These are phyloP conservation scores for Henricia sp. DNA, from an alignment of 53 echinoderm and acorn worm genomes.

Conservation along the genomic window DNA sequence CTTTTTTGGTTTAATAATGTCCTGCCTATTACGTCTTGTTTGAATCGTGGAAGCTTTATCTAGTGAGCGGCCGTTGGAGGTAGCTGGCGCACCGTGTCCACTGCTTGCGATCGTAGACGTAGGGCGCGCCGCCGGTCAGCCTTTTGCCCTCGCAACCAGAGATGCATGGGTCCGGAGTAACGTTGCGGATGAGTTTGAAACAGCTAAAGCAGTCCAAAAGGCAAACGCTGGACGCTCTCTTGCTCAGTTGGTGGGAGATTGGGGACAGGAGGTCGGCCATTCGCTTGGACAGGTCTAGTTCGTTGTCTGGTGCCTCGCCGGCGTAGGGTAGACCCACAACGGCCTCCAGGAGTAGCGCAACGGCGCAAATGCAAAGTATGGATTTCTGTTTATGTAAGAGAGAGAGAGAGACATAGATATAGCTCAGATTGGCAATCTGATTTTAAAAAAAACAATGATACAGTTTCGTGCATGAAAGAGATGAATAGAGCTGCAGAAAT, in stretches of 20 bases:
- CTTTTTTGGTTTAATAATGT: no score
- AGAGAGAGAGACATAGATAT: not conserved
- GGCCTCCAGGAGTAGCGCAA: conserved; percentile 33
- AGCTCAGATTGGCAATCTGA: no score
- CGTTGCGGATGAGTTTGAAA: conserved; percentile 37
- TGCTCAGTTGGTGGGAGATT: conserved; percentile 15
- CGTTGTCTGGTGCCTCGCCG: not conserved
- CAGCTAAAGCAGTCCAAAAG: conserved; percentile 51
- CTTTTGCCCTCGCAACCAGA: not conserved
- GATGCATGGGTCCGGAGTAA: conserved; percentile 30
- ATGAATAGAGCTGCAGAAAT: no score
- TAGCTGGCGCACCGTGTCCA: conserved; percentile 18
- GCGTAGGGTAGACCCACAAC: conserved; percentile 19
- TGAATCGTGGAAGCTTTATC: not conserved
- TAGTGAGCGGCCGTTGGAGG: conserved; percentile 16
- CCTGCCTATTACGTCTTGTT: not conserved
- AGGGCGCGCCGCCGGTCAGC: not conserved
- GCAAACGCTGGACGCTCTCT: not conserved
- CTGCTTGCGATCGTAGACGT: conserved; percentile 11
- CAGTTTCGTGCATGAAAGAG: no score
- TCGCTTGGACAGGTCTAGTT: not conserved
- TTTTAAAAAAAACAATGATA: no score
- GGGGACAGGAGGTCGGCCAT: conserved; percentile 16
- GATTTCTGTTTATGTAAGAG: conserved; percentile 9
- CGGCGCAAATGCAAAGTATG: conserved; percentile 45